Conservation (phyloP, 2,888 invertebrate species). For the Melipona beecheii region DNA sequence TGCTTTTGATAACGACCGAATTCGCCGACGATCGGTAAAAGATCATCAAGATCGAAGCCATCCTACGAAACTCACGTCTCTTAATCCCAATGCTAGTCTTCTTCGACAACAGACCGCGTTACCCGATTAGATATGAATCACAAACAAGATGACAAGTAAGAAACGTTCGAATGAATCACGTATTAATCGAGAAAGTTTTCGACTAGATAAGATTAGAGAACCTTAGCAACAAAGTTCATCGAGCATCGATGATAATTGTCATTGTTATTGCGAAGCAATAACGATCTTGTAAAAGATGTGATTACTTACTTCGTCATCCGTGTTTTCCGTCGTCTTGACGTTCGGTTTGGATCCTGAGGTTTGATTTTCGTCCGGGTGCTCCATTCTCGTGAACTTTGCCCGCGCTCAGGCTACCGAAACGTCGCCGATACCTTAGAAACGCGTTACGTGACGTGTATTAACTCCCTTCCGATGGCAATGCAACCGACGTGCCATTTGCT, state of each 20-base stretch:
- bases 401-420: constrained; percentile 62
- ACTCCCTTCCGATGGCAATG: constrained; percentile 54
- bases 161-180: not conserved
- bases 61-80: constrained; percentile 79
- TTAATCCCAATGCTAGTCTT: not conserved
- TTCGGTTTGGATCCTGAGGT: constrained; percentile 61
- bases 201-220: not conserved
- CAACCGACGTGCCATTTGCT: constrained; percentile 50
- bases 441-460: constrained; percentile 77
- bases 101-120: not conserved
- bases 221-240: too few relatives aligned
- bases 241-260: not conserved
- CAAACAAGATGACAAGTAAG: too few relatives aligned
- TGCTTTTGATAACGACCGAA: constrained; percentile 95
- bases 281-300: not conserved
- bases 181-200: too few relatives aligned
- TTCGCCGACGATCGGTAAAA: constrained; percentile 94
- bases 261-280: not conserved
- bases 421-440: constrained; percentile 78
- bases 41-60: constrained; percentile 92
- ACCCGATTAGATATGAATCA: too few relatives aligned
- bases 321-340: constrained; percentile 53
- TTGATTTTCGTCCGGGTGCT: constrained; percentile 73
- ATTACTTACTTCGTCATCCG: constrained; percentile 78
- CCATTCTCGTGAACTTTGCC: constrained; percentile 72